Evolutionary conservation across 2,113 vertebrate species (phyloP), one percentile per base, ranked within the genome.

Genomic region (Cervus canadensis): DNA sequence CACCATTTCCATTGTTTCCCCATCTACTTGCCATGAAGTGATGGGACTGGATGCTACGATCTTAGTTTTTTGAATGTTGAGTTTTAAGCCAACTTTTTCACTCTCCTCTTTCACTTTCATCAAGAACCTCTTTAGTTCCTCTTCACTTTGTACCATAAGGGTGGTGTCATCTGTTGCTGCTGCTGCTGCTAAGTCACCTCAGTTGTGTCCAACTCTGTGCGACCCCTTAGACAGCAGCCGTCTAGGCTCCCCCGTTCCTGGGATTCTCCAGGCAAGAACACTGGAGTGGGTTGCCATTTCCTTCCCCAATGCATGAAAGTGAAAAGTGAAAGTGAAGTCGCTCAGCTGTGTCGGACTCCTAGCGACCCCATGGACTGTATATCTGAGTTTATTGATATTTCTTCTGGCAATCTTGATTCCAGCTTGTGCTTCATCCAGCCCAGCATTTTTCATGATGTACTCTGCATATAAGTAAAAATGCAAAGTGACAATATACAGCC

Each of bases 201-300:
- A 64, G 30, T 33, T 15, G 1, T 33, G 62, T 33, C 30, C 0
- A 0, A 64, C 62, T 64, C 30, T 64, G 30, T n/a, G 30, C 0
- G 1, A 17, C 7, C 7, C 15, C 33, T 4, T 17, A n/a, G 30
- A 64, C 16, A 9, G 33, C 30, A 67, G 62, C 62, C 62, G 2
- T n/a, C 7, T 7, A 67, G 33, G 62, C 7, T 67, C 30, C 33
- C 7, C 33, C 0, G 0, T n/a, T 16, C 30, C 33, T 67, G 62
- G 62, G 16, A 67, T 67, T 67, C 62, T 67, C 62, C 33, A 67
- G 62, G 30, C 62, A 67, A 67, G 33, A n/a, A 67, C 0, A 19
- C 7, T 67, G 62, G 62, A n/a, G 62, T 67, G 33, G 16, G 0
- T n/a, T 67, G 62, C 33, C 62, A 67, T 67, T 67, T 67, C 62